Evolutionary conservation across 2,113 vertebrate species (phyloP).

Genomic region (chimpanzee (Pan troglodytes)): DNA sequence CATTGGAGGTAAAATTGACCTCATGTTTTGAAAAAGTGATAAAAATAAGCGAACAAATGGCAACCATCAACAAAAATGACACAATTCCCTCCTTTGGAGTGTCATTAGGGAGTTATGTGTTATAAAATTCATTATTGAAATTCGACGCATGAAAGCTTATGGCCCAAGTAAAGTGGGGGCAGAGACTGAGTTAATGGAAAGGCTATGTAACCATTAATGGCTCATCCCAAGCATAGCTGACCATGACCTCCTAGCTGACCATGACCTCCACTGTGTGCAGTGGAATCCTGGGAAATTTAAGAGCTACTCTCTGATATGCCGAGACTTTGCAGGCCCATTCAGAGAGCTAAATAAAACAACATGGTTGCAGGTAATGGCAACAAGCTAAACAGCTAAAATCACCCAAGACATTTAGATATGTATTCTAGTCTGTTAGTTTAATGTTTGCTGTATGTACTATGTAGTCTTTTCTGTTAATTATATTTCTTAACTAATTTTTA

Average conservation of each 20-base stretch:
- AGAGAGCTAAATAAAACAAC: neutral
- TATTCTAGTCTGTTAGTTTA: neutral
- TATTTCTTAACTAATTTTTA: slow-evolving; percentile 35
- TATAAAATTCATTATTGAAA: neutral
- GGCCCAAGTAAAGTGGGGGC: neutral
- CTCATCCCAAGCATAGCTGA: neutral
- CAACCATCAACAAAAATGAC: neutral
- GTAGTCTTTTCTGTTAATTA: neutral
- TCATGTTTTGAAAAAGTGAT: neutral
- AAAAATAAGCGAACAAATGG: slow-evolving; percentile 13
- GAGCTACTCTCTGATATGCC: neutral
- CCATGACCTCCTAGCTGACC: neutral
- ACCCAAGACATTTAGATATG: neutral
- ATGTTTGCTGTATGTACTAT: neutral
- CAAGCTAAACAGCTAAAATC: neutral
- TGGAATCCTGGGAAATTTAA: neutral
- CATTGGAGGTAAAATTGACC: neutral
- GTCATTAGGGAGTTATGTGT: neutral
- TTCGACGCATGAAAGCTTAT: neutral
- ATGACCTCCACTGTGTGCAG: neutral
- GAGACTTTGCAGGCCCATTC: neutral
- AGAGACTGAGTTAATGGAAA: neutral
- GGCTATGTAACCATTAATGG: neutral
- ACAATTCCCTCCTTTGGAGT: neutral
- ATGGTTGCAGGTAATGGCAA: neutral